Conservation (phyloP, 2,888 invertebrate genomes). For the Parnassius smintheus region DNA sequence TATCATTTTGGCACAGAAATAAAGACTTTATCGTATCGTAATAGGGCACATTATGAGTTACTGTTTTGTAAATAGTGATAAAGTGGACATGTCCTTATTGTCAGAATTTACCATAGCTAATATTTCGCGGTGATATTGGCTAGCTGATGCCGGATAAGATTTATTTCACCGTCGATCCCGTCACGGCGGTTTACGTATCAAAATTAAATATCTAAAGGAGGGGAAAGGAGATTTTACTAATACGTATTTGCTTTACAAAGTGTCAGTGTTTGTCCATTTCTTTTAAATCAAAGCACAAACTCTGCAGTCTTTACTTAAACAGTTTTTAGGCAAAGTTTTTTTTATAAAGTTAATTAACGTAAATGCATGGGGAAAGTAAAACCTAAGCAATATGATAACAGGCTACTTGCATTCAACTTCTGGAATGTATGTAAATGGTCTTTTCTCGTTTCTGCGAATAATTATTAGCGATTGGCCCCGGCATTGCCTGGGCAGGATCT, state of each 20-base stretch:
- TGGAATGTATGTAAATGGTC: no score
- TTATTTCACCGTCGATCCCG: conserved; percentile 61
- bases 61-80: conserved; percentile 24
- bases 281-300: no score
- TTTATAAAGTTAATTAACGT: no score
- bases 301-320: no score
- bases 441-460: no score
- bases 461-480: no score
- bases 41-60: conserved; percentile 35
- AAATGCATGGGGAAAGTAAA: no score
- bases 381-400: no score
- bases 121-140: conserved; percentile 77
- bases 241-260: not conserved
- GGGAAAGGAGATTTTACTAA: conserved; percentile 39
- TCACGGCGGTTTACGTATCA: conserved; percentile 70
- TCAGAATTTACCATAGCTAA: conserved; percentile 73
- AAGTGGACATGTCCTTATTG: conserved; percentile 57
- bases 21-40: conserved; percentile 30
- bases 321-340: no score
- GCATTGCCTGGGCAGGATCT: no score
- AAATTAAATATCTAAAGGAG: conserved; percentile 72
- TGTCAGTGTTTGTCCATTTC: no score
- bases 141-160: conserved; percentile 70
- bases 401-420: no score
- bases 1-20: conserved; percentile 28